These are phyloP conservation scores for Pantherophis guttatus DNA, from an alignment of 2,113 vertebrate genomes.

Conservation along the genomic window DNA sequence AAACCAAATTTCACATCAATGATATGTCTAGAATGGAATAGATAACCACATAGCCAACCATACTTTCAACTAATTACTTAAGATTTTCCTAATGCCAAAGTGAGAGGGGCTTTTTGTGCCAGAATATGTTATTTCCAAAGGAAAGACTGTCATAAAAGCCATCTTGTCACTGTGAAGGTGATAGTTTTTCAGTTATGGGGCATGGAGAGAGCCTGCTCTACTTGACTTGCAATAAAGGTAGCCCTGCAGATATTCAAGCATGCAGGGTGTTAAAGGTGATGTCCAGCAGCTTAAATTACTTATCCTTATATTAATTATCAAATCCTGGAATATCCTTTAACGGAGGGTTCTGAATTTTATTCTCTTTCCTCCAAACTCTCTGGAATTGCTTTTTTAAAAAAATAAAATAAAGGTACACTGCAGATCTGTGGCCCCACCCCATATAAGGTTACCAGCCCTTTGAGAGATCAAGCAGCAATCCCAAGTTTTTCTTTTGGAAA, in stretches of 20 bases:
- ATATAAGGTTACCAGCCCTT: not conserved
- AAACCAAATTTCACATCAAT: not conserved
- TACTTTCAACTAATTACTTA: not conserved
- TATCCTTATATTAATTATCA: not conserved
- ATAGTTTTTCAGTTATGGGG: not conserved
- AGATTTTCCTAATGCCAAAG: not conserved
- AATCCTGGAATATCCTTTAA: not conserved
- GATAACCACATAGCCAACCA: not conserved
- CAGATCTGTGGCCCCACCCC: not conserved
- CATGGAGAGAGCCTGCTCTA: not conserved
- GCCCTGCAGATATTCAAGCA: not conserved
- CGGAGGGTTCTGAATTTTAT: not conserved
- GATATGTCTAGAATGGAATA: not conserved
- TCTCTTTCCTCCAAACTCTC: not conserved
- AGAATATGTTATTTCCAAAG: not conserved
- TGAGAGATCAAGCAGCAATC: not conserved
- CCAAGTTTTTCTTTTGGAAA: not conserved
- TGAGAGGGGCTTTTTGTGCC: not conserved
- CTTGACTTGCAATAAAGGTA: not conserved
- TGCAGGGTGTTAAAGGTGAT: not conserved
- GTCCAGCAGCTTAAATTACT: not conserved
- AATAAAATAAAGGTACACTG: not conserved
- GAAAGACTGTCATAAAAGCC: not conserved
- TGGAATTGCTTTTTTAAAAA: not conserved
- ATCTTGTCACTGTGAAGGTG: not conserved